Evolutionary conservation across 2,797 vertebrate genomes (phyloP).

Genomic region (Coluber constrictor): DNA sequence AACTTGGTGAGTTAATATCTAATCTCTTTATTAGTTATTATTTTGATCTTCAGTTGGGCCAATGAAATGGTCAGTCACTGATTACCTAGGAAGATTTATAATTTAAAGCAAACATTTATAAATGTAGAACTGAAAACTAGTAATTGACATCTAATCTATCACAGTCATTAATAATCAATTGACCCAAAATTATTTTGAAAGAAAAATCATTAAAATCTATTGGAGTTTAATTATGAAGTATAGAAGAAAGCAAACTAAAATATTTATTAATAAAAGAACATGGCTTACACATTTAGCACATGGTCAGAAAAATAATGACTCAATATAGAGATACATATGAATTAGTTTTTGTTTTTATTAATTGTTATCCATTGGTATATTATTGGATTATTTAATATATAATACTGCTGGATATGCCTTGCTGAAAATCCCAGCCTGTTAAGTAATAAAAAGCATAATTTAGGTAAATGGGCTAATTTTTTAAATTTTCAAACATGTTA

Average conservation of each 20-base stretch:
- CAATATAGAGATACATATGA: neutral
- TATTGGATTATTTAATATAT: constrained; percentile 14
- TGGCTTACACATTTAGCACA: neutral
- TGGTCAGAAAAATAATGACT: neutral
- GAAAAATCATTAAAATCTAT: neutral
- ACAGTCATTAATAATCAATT: neutral
- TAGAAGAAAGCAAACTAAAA: neutral
- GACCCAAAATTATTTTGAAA: neutral
- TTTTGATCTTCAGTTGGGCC: neutral
- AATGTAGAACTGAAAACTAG: neutral
- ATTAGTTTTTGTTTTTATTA: neutral
- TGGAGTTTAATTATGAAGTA: neutral
- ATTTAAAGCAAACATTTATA: neutral
- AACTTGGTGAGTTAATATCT: neutral
- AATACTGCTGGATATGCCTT: neutral
- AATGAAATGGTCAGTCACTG: neutral
- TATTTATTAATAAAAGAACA: neutral
- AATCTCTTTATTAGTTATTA: neutral
- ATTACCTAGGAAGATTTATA: neutral
- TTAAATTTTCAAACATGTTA: neutral
- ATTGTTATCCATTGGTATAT: neutral
- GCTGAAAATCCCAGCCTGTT: neutral
- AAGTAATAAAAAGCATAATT: neutral
- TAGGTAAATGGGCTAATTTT: neutral
- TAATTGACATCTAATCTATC: neutral